phyloP scores from a whole-genome alignment of 2,888 invertebrate genomes.

The Cephus sareptanus region DNA sequence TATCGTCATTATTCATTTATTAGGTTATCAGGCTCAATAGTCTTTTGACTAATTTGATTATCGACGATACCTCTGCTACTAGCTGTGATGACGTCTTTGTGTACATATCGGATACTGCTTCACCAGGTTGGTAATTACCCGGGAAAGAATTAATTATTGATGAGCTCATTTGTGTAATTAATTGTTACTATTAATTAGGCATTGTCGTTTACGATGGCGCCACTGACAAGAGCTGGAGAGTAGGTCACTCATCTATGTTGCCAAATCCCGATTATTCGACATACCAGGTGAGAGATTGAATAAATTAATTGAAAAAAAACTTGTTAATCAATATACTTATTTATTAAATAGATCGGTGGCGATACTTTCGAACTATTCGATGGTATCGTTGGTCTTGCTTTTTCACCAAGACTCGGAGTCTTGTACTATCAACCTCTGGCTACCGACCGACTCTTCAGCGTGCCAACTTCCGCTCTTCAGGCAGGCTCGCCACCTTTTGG shows the following conservation, averaged over 20 bases:
- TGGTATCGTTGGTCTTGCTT: slow-evolving; percentile 77
- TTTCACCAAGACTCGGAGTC: slow-evolving; percentile 73
- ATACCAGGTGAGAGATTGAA: slow-evolving; percentile 66
- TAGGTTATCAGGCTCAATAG: slow-evolving; percentile 78
- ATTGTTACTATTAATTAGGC: slow-evolving; percentile 53
- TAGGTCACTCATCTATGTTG: slow-evolving; percentile 85
- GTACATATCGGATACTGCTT: slow-evolving; percentile 85
- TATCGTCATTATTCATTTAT: not conserved
- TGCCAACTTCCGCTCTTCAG: slow-evolving; percentile 78
- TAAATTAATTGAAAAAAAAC: not conserved
- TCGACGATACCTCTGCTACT: slow-evolving; percentile 78
- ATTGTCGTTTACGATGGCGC: slow-evolving; percentile 76
- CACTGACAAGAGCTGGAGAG: slow-evolving; percentile 83
- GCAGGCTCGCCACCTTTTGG: slow-evolving; percentile 79
- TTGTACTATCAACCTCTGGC: slow-evolving; percentile 81
- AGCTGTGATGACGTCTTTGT: slow-evolving; percentile 82
- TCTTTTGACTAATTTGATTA: slow-evolving; percentile 81
- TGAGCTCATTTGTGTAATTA: not conserved
- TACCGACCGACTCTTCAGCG: slow-evolving; percentile 81
- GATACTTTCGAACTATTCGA: slow-evolving; percentile 79
- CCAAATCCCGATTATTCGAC: slow-evolving; percentile 85
- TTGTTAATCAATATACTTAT: not conserved
- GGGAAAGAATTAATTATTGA: slow-evolving; percentile 11
- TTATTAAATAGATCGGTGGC: slow-evolving; percentile 69
- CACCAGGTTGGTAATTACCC: slow-evolving; percentile 72